phyloP scores from a whole-genome alignment of 2,888 invertebrate species.

The Lasioglossum zephyrum region DNA sequence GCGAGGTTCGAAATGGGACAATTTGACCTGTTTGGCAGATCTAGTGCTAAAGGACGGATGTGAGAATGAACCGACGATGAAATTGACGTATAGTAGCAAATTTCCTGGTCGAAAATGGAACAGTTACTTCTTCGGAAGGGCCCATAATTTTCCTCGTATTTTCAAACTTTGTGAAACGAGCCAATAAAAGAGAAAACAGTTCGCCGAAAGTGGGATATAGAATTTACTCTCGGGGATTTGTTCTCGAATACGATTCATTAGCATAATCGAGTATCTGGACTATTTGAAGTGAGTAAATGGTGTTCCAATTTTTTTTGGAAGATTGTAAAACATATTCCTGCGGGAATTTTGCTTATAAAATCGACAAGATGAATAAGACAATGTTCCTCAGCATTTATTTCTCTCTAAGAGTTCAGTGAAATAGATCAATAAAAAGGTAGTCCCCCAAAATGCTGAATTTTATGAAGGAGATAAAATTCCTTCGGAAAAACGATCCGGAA shows the following conservation, averaged over 20 bases:
- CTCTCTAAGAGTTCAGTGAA: not conserved
- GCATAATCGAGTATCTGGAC: not conserved
- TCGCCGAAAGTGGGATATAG: not conserved
- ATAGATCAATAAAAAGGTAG: not conserved
- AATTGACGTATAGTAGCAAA: not conserved
- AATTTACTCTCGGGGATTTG: not conserved
- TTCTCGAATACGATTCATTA: not conserved
- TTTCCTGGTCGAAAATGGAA: not conserved
- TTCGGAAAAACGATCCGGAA: not conserved
- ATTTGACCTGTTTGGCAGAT: constrained; percentile 1
- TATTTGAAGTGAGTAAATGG: not conserved
- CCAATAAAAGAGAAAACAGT: not conserved
- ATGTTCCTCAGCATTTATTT: not conserved
- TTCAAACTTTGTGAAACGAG: not conserved
- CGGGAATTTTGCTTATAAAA: not conserved
- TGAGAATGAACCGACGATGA: not conserved
- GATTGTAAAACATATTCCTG: no score
- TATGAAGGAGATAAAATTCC: not conserved
- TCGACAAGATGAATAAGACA: no score
- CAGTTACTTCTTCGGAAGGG: not conserved
- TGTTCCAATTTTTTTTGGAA: not conserved
- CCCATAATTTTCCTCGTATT: not conserved
- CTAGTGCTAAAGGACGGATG: not conserved
- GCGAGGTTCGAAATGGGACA: not conserved
- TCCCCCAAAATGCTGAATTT: not conserved